phyloP scores from a whole-genome alignment of 2,113 vertebrate species.

The Bos indicus region DNA sequence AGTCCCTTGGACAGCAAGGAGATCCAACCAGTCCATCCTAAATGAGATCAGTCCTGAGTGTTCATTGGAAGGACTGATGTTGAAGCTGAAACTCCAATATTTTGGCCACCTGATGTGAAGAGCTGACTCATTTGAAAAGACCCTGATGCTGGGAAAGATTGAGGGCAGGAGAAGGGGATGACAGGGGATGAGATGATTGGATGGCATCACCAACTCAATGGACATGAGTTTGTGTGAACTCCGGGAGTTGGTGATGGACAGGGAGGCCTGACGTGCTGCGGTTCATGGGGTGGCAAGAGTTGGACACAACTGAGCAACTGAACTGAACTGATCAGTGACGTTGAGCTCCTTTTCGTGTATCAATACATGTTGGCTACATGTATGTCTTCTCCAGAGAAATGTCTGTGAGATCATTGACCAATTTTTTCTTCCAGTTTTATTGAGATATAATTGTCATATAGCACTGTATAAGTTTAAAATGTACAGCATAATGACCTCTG shows the following conservation, averaged over 20 bases:
- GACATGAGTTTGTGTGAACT: neutral
- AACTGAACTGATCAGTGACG: neutral
- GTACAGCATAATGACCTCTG: neutral
- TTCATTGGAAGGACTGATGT: neutral
- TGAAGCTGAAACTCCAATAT: neutral
- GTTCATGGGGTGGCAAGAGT: accelerated
- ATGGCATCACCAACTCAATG: neutral
- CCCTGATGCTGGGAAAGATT: neutral
- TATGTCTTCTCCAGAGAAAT: neutral
- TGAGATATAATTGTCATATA: neutral
- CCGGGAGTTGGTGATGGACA: neutral
- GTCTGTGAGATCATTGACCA: neutral
- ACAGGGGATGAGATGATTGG: neutral
- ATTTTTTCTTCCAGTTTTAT: neutral
- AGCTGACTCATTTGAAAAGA: neutral
- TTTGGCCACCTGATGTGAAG: neutral
- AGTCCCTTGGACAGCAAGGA: neutral
- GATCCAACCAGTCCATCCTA: neutral
- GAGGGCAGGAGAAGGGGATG: neutral
- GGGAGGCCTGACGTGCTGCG: neutral
- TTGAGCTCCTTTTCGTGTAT: neutral
- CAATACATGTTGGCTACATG: neutral
- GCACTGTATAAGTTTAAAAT: neutral
- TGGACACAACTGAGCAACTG: neutral
- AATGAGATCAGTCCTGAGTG: neutral